Evolutionary conservation across 2,113 vertebrate species (phyloP).

Genomic region (Mormoops blainvillei): DNA sequence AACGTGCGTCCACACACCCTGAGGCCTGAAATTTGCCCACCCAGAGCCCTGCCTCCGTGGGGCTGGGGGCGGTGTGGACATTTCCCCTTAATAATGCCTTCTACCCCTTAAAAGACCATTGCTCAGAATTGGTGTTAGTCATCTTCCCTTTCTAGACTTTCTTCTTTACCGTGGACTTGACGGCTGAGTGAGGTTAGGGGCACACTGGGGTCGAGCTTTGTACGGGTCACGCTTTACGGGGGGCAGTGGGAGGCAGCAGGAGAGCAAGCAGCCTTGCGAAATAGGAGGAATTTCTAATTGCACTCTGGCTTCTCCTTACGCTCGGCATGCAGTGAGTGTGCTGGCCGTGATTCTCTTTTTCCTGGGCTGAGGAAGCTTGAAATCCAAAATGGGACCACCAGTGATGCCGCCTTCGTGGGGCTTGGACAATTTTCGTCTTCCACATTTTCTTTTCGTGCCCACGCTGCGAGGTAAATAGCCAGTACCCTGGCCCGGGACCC

Average conservation of each 20-base stretch:
- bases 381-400: conserved; percentile 26
- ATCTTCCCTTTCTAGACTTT: not conserved
- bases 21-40: not conserved
- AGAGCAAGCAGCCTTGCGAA: not conserved
- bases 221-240: not conserved
- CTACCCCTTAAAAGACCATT: not conserved
- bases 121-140: not conserved
- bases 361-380: not conserved
- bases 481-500: not conserved
- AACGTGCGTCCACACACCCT: not conserved
- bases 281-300: not conserved
- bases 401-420: not conserved
- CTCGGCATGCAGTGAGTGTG: not conserved
- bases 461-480: not conserved
- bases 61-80: not conserved
- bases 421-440: not conserved
- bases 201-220: not conserved
- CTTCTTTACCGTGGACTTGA: not conserved
- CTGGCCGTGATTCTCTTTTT: not conserved
- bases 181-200: not conserved
- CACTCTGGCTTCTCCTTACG: not conserved
- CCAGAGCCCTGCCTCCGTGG: not conserved
- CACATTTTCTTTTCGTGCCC: not conserved
- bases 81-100: not conserved
- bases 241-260: not conserved